These are phyloP conservation scores for Tiliqua scincoides DNA, from an alignment of 2,113 vertebrate species.

Conservation along the genomic window DNA sequence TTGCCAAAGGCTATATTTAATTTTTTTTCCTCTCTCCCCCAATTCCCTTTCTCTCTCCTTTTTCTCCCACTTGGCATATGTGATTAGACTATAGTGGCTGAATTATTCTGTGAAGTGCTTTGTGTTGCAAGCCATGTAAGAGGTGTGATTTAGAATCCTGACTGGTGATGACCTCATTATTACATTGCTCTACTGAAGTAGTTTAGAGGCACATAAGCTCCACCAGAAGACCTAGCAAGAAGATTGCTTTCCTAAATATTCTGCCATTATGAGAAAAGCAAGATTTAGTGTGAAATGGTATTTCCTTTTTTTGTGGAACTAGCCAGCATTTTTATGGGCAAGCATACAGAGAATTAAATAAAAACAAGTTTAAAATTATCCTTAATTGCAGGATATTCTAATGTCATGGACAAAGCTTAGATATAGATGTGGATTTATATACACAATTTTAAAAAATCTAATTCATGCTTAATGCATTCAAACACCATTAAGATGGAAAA, in stretches of 20 bases:
- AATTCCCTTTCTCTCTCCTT: slow-evolving; percentile 28
- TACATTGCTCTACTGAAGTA: slow-evolving; percentile 20
- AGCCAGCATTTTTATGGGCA: neutral
- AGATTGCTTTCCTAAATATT: slow-evolving; percentile 30
- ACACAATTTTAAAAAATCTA: neutral
- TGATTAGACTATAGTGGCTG: slow-evolving; percentile 29
- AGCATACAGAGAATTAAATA: neutral
- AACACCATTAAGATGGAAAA: neutral
- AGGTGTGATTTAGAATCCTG: slow-evolving; percentile 39
- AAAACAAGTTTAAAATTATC: neutral
- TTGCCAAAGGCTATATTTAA: slow-evolving; percentile 41
- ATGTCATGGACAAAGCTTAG: neutral
- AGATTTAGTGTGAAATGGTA: neutral
- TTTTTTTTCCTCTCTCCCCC: neutral
- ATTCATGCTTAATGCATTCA: neutral
- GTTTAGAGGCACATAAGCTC: slow-evolving; percentile 35
- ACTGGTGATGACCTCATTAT: slow-evolving; percentile 34
- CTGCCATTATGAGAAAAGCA: neutral
- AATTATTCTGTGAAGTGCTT: slow-evolving; percentile 32
- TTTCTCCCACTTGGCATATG: slow-evolving; percentile 21
- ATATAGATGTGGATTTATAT: neutral
- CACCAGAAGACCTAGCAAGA: slow-evolving; percentile 34
- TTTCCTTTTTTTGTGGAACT: neutral
- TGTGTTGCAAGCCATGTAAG: slow-evolving; percentile 12
- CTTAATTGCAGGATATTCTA: rapidly evolving